A percentile compares a stretch with the other conserved stretches of the same genome.
Conservation (phyloP, 1,140 invertebrate genomes). For the Asbolus verrucosus region DNA sequence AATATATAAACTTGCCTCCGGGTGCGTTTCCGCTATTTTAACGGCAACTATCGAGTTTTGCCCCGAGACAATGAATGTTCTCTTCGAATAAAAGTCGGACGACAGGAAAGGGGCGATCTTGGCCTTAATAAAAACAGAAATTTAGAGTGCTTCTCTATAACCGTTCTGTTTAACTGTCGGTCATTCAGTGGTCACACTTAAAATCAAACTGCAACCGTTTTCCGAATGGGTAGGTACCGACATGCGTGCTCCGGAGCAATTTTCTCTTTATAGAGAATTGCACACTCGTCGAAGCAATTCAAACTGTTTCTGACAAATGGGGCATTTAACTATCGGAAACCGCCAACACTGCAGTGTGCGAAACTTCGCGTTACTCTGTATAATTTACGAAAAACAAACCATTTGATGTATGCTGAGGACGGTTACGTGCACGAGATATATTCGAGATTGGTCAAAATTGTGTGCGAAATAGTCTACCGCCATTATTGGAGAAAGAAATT, state of each 20-base stretch:
- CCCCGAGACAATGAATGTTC: no score
- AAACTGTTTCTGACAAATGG: slow-evolving; percentile 27
- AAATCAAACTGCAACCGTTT: slow-evolving; percentile 18
- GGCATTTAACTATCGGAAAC: slow-evolving; percentile 22
- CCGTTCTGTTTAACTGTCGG: neutral
- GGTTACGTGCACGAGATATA: slow-evolving; percentile 5
- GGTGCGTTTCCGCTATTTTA: no score
- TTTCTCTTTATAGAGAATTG: slow-evolving; percentile 22
- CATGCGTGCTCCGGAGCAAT: slow-evolving; percentile 15
- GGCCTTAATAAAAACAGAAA: neutral
- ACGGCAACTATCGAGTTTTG: no score
- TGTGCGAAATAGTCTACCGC: no score
- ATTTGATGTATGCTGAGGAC: slow-evolving; percentile 21
- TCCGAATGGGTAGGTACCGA: neutral
- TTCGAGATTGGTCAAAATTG: slow-evolving; percentile 13
- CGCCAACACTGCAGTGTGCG: neutral
- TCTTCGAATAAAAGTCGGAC: no score
- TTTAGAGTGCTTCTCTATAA: neutral
- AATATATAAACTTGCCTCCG: no score
- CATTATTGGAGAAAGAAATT: no score
- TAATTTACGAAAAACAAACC: slow-evolving; percentile 34
- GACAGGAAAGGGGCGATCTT: neutral
- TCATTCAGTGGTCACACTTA: slow-evolving; percentile 22
- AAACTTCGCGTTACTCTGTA: slow-evolving; percentile 22
- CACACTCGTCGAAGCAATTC: slow-evolving; percentile 26